Conservation (phyloP, 2,113 vertebrate species). For the Muscicapa adusta region DNA sequence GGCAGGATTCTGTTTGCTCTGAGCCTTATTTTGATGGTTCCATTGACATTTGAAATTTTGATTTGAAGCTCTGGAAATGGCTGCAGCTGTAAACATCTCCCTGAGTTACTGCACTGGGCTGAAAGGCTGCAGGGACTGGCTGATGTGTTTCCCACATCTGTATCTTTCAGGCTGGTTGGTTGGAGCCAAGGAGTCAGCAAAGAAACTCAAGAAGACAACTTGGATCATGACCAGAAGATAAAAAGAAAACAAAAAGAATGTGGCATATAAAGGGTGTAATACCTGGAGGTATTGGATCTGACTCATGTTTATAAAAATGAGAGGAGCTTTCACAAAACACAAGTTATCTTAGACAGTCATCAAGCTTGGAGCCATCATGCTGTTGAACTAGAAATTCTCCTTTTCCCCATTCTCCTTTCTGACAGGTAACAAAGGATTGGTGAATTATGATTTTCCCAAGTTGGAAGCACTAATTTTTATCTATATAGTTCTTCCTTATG, state of each 20-base stretch:
- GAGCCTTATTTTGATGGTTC: not conserved
- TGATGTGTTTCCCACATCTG: constrained; percentile 34
- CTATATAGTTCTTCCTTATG: constrained; percentile 68
- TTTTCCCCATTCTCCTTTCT: constrained; percentile 59
- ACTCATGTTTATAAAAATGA: constrained; percentile 71
- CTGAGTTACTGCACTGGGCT: not conserved
- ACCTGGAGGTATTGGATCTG: constrained; percentile 66
- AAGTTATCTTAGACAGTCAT: constrained; percentile 64
- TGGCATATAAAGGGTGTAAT: constrained; percentile 73
- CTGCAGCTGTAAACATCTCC: not conserved
- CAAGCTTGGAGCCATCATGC: constrained; percentile 75
- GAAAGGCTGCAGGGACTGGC: not conserved
- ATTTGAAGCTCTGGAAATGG: not conserved
- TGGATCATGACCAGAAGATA: constrained; percentile 72
- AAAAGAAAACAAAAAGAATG: constrained; percentile 60
- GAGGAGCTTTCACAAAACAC: constrained; percentile 62
- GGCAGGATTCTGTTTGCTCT: not conserved
- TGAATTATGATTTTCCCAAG: constrained; percentile 76
- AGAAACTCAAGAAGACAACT: constrained; percentile 66
- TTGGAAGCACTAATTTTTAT: constrained; percentile 73
- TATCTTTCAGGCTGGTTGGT: constrained; percentile 65
- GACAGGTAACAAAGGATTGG: constrained; percentile 72
- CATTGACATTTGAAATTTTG: not conserved
- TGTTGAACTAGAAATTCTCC: constrained; percentile 73
- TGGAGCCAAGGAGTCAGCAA: constrained; percentile 76